phyloP scores from a whole-genome alignment of 2,888 invertebrate species.

The Troilus luridus region DNA sequence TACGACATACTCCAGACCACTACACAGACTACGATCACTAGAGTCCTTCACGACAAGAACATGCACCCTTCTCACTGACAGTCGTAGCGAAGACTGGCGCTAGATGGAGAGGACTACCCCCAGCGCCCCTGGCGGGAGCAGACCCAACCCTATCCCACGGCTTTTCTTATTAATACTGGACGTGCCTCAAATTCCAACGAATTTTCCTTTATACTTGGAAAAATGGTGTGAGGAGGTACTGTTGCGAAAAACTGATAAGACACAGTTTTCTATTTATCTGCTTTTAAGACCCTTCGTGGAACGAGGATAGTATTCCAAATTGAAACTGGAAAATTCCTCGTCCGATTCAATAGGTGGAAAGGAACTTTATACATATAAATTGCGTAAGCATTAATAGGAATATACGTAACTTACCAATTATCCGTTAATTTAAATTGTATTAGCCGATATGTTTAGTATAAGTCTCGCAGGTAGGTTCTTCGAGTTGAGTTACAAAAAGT shows the following conservation, averaged over 20 bases:
- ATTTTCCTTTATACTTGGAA: conserved; percentile 23
- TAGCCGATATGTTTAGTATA: no score
- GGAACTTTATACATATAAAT: background rate
- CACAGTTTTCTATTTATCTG: conserved; percentile 22
- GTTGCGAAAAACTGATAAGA: conserved; percentile 29
- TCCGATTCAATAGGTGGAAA: background rate
- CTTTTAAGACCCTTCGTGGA: background rate
- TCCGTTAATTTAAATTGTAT: no score
- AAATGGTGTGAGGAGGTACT: background rate
- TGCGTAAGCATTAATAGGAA: no score
- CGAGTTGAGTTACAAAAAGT: no score
- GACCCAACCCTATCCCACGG: background rate
- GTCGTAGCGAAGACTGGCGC: background rate
- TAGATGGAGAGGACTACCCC: background rate
- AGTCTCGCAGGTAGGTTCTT: no score
- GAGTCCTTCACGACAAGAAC: background rate
- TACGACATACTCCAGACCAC: conserved; percentile 32
- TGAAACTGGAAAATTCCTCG: background rate
- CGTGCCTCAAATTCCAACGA: conserved; percentile 27
- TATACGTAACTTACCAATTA: background rate
- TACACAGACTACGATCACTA: conserved; percentile 40
- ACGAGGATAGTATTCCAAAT: background rate
- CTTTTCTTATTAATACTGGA: conserved; percentile 46
- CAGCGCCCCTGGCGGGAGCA: background rate
- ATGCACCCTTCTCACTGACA: background rate